Percentiles rank a stretch among this genome's conserved stretches.
Evolutionary conservation across 2,888 invertebrate species (phyloP).

Genomic region (Bhutanitis thaidina): DNA sequence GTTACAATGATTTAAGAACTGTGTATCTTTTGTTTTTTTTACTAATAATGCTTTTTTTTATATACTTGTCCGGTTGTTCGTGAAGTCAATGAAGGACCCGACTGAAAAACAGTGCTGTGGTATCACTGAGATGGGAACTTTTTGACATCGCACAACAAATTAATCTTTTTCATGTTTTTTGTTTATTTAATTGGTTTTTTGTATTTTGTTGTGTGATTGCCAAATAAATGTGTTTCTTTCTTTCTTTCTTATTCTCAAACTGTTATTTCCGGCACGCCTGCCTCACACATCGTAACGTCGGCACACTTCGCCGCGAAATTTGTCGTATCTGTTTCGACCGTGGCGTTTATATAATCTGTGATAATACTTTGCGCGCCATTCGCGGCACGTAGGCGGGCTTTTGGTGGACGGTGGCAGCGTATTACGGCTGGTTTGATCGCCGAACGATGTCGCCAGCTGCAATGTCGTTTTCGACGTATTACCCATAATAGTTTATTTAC

Average conservation of each 20-base stretch:
- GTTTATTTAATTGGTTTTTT: too few species aligned
- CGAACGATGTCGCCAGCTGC: constrained; percentile 1
- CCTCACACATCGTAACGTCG: constrained; percentile 1
- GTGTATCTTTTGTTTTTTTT: too few species aligned
- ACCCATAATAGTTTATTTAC: too few species aligned
- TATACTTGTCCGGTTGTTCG: too few species aligned
- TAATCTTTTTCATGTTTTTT: too few species aligned
- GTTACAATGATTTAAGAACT: too few species aligned
- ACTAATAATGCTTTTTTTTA: too few species aligned
- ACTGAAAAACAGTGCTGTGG: too few species aligned
- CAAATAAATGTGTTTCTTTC: background rate
- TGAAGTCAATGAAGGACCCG: too few species aligned
- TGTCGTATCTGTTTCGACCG: constrained; percentile 16
- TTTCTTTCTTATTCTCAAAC: background rate
- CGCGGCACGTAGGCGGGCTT: constrained; percentile 25
- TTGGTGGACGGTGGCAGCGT: constrained; percentile 18
- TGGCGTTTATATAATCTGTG: constrained; percentile 18
- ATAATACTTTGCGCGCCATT: constrained; percentile 23
- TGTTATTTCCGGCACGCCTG: constrained; percentile 1
- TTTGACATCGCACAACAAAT: too few species aligned
- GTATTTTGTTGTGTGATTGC: too few species aligned
- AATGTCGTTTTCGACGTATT: constrained; percentile 3
- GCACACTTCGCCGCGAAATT: background rate
- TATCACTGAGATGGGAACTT: too few species aligned
- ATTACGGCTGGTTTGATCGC: constrained; percentile 9